A percentile compares a stretch with the other conserved stretches of the same genome.
Conservation (phyloP, 2,888 invertebrate genomes). For the Sesia bembeciformis region DNA sequence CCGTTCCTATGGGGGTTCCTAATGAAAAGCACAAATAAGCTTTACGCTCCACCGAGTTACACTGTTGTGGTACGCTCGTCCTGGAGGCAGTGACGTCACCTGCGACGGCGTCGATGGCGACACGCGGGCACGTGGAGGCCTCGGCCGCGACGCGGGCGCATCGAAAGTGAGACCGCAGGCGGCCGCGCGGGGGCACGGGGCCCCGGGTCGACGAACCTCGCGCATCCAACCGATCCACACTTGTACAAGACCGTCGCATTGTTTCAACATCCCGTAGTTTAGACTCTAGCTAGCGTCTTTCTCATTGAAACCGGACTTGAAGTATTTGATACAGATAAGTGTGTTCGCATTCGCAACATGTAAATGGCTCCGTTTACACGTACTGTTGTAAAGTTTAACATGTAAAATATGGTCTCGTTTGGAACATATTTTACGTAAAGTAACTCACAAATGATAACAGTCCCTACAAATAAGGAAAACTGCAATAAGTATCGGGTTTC, state of each 20-base stretch:
- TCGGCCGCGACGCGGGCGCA: slow-evolving; percentile 49
- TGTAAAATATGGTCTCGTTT: not conserved
- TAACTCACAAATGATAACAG: not conserved
- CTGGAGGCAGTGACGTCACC: slow-evolving; percentile 57
- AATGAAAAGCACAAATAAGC: slow-evolving; percentile 50
- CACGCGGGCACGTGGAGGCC: slow-evolving; percentile 56
- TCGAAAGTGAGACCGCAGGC: slow-evolving; percentile 12
- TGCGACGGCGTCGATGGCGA: slow-evolving; percentile 36
- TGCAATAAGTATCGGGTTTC: not conserved
- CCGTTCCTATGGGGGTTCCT: slow-evolving; percentile 52
- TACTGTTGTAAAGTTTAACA: too few species aligned
- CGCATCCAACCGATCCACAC: slow-evolving; percentile 68
- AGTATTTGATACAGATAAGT: not conserved
- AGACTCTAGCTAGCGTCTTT: slow-evolving; percentile 23
- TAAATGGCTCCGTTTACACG: not conserved
- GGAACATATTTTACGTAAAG: not conserved
- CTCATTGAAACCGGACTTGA: slow-evolving; percentile 25
- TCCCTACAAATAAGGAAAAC: not conserved
- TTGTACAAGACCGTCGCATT: slow-evolving; percentile 63
- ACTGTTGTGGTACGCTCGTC: slow-evolving; percentile 36
- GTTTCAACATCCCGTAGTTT: slow-evolving; percentile 49
- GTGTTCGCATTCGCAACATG: not conserved
- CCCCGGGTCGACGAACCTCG: slow-evolving; percentile 54
- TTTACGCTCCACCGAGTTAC: slow-evolving; percentile 31
- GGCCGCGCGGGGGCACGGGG: slow-evolving; percentile 28